A percentile compares a stretch with the other conserved stretches of the same genome.
Evolutionary conservation across 2,888 invertebrate genomes (phyloP).

Genomic region (Hirtodrosophila alboralis): DNA sequence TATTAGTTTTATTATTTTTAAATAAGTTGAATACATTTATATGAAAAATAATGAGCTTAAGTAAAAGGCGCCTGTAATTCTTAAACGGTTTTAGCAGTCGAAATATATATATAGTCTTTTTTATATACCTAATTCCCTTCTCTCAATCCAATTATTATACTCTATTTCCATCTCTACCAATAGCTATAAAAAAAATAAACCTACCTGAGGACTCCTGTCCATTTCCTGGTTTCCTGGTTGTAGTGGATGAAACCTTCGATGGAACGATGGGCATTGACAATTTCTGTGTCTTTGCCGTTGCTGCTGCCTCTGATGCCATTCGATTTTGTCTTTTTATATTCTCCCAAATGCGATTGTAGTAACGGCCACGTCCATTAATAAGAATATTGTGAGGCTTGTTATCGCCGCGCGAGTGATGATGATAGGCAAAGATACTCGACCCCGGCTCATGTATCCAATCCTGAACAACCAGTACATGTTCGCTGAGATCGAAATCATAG

Average conservation of each 20-base stretch:
- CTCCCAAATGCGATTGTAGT: slow-evolving; percentile 80
- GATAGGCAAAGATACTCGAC: slow-evolving; percentile 90
- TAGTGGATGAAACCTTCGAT: background rate
- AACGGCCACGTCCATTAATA: slow-evolving; percentile 91
- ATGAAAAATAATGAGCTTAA: too few relatives aligned
- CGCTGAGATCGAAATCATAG: slow-evolving; percentile 91
- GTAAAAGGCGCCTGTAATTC: too few relatives aligned
- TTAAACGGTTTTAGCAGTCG: too few relatives aligned
- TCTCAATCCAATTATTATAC: too few relatives aligned
- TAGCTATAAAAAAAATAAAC: too few relatives aligned
- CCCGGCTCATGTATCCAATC: slow-evolving; percentile 93
- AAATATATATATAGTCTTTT: too few relatives aligned
- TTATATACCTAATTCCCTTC: too few relatives aligned
- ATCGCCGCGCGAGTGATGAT: slow-evolving; percentile 92
- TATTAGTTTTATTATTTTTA: too few relatives aligned
- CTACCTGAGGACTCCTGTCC: too few relatives aligned
- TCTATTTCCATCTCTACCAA: too few relatives aligned
- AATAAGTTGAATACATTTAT: too few relatives aligned
- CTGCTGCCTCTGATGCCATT: slow-evolving; percentile 12
- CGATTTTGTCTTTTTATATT: slow-evolving; percentile 47
- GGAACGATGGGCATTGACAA: background rate
- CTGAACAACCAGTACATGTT: slow-evolving; percentile 90
- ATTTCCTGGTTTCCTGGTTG: background rate
- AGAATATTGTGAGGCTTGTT: slow-evolving; percentile 93
- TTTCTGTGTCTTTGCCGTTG: too few relatives aligned